Percentiles rank a stretch among this genome's conserved stretches.
Evolutionary conservation across 2,888 invertebrate species (phyloP).

Genomic region (Cerceris ruficornis): DNA sequence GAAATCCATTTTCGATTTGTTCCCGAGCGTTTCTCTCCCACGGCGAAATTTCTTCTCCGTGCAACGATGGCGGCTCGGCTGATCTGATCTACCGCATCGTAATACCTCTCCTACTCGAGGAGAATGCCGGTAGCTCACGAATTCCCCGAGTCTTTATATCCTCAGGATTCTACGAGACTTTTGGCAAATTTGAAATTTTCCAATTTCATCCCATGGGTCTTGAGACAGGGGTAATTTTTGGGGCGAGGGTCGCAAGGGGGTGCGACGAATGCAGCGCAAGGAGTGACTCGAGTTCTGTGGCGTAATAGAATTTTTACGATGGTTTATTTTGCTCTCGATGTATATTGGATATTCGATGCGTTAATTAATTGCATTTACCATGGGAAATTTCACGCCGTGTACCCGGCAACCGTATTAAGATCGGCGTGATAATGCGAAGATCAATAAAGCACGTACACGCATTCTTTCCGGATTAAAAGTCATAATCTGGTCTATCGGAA

Average conservation of each 20-base stretch:
- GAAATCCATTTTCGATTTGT: constrained; percentile 70
- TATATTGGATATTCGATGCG: constrained; percentile 1
- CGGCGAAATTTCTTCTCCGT: constrained; percentile 35
- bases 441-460: constrained; percentile 74
- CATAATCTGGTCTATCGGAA: constrained; percentile 73
- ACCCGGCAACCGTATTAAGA: constrained; percentile 54
- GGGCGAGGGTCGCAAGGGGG: too few species aligned
- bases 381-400: constrained; percentile 12
- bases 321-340: background rate
- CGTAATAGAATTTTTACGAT: background rate
- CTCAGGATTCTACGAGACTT: constrained; percentile 13
- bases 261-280: too few species aligned
- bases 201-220: too few species aligned
- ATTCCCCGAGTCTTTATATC: too few species aligned
- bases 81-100: constrained; percentile 30
- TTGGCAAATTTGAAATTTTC: background rate
- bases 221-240: too few species aligned
- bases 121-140: constrained; percentile 9
- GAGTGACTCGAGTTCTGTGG: too few species aligned
- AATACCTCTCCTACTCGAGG: constrained; percentile 27
- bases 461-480: constrained; percentile 67
- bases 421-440: constrained; percentile 67
- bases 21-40: constrained; percentile 27
- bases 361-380: constrained; percentile 44
- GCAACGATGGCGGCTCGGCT: constrained; percentile 35